Percentiles rank a stretch among this genome's conserved stretches.
These are phyloP conservation scores for Caenorhabditis latens DNA, from an alignment of 1,140 invertebrate species.

Conservation along the genomic window DNA sequence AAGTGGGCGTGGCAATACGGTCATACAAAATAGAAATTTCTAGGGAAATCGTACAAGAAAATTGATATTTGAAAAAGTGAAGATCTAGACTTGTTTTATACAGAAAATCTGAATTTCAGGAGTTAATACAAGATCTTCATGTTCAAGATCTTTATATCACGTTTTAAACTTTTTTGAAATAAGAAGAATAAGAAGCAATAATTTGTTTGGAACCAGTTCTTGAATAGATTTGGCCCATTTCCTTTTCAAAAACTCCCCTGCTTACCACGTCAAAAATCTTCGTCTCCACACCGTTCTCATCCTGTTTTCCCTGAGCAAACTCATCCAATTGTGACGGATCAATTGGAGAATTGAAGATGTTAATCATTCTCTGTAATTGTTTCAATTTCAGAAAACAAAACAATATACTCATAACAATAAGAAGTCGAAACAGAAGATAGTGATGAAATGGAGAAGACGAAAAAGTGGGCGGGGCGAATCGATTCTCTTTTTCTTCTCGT, in stretches of 20 bases:
- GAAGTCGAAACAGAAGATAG: neutral
- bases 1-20: too few species aligned
- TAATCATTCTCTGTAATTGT: conserved; percentile 44
- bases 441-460: neutral
- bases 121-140: too few species aligned
- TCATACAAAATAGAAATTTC: neutral
- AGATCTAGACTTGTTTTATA: too few species aligned
- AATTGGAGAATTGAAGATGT: conserved; percentile 60
- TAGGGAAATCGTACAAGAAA: neutral
- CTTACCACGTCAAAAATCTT: conserved; percentile 41
- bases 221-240: too few species aligned
- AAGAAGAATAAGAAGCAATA: too few species aligned
- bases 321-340: conserved; percentile 56
- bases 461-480: conserved; percentile 3
- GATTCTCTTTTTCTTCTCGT: neutral
- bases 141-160: too few species aligned
- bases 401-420: neutral
- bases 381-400: neutral
- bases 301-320: conserved; percentile 27
- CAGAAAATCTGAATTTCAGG: too few species aligned
- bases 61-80: neutral
- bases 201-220: too few species aligned
- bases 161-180: too few species aligned
- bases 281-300: conserved; percentile 24
- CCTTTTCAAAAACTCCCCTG: too few species aligned